Base-by-base conservation (phyloP, 2,888 invertebrate genomes). In the Apamea anceps region DNA sequence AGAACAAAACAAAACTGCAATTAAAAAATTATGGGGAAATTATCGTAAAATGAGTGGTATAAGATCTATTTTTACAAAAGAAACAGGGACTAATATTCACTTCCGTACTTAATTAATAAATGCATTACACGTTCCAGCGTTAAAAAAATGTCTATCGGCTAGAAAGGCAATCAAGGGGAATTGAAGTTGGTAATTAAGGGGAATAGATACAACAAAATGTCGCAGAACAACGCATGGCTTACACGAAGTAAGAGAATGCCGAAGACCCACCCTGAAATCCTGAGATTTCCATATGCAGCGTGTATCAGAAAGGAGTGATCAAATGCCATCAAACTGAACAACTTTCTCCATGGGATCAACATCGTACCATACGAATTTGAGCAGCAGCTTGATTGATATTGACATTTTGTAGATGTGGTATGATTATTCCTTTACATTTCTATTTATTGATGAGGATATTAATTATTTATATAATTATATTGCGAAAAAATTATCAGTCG, bases 151-250 rank as follows among this genome's bases (percentile, higher is more conserved):
- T 77, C 65, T 79, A 75, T 80, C 67, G 70, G 80, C 75, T 82
- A 84, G 86, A 84, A 87, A 85, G 68, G 67, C 75, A 71, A 75
- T 79, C 2, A 32, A 32, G 32, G 32, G 32, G 32, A 32, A 32
- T 32, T 32, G 32, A 32, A 32, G 70, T 77, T 80, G 82, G 84
- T 87, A 89, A 86, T 89, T 89, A 88, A 81, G 84, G 86, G 75
- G 84, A 82, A 85, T 82, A 88, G 82, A 89, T 77, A 82, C 81
- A 88, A 90, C 85, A 87, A 87, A 88, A 89, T 81, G 75, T 80
- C 77, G 81, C 74, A 78, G 72, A 67, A 82, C 74, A 70, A 45
- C 42, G 77, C 74, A 45, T 65, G 18, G 67, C 0, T 62, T 10
- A 15, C 68, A 62, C 51, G 18, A 51, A 18, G n/a, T 62, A 63